phyloP scores from a whole-genome alignment of 2,888 invertebrate genomes.

The Ectemnius lituratus region DNA sequence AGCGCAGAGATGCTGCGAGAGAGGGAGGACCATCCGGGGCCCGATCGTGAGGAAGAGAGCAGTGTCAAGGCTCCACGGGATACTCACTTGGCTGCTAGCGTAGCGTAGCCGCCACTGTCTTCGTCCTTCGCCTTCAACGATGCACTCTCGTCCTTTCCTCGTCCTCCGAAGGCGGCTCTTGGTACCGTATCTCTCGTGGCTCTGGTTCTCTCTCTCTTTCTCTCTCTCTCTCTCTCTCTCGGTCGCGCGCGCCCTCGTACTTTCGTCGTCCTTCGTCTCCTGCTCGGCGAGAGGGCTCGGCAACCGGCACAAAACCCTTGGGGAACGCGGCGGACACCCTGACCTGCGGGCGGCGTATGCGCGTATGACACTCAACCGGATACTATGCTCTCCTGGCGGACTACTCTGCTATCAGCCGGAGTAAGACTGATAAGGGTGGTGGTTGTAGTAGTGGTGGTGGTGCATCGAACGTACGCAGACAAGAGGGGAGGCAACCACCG shows the following conservation, averaged over 20 bases:
- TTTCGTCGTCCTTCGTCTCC: slow-evolving; percentile 3
- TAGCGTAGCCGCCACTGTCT: slow-evolving; percentile 45
- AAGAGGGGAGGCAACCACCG: slow-evolving; percentile 58
- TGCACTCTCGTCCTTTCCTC: slow-evolving; percentile 7
- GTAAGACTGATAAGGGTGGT: slow-evolving; percentile 41
- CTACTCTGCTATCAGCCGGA: slow-evolving; percentile 11
- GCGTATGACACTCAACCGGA: neutral
- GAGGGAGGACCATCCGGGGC: neutral
- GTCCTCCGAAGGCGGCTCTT: neutral
- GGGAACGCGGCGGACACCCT: neutral
- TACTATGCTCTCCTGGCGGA: neutral
- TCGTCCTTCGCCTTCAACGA: slow-evolving; percentile 22
- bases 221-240: neutral
- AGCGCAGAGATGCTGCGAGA: neutral
- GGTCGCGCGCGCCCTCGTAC: neutral
- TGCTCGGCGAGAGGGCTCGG: neutral
- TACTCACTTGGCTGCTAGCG: slow-evolving; percentile 54
- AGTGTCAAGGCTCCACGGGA: slow-evolving; percentile 30
- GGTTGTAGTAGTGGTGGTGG: slow-evolving; percentile 42
- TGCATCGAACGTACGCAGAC: slow-evolving; percentile 53
- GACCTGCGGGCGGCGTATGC: neutral
- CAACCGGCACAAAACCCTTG: slow-evolving; percentile 29
- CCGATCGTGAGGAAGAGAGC: slow-evolving; percentile 22
- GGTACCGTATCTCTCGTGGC: neutral
- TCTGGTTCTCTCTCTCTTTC: neutral